These are phyloP conservation scores for Poeciliopsis occidentalis DNA, from an alignment of 2,113 vertebrate species.

Conservation along the genomic window DNA sequence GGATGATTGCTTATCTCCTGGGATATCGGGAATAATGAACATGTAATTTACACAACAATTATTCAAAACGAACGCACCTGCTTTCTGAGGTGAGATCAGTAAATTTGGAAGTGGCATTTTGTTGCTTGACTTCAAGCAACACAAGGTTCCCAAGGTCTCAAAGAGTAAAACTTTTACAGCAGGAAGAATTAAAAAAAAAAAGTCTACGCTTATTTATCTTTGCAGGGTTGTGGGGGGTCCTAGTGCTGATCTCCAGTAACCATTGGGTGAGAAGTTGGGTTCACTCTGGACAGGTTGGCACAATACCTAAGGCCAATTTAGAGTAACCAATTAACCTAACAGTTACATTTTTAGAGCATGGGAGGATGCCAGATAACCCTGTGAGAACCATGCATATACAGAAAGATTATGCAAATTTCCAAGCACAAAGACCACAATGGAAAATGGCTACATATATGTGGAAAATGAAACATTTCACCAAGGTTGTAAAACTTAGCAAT, in stretches of 20 bases:
- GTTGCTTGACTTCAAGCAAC: background rate
- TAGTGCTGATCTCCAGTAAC: background rate
- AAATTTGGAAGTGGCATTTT: background rate
- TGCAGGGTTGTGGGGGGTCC: too few species aligned
- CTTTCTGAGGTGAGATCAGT: slow-evolving; percentile 18
- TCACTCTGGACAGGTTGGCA: too few species aligned
- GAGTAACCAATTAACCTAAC: too few species aligned
- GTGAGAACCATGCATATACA: too few species aligned
- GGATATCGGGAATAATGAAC: slow-evolving; percentile 53
- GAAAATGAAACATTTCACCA: background rate
- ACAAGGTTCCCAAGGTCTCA: background rate
- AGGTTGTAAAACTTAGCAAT: background rate
- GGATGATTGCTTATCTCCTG: slow-evolving; percentile 55
- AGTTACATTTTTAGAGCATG: too few species aligned
- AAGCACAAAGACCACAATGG: too few species aligned
- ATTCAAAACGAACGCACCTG: slow-evolving; percentile 36
- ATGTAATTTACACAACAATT: slow-evolving; percentile 60
- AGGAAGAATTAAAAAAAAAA: background rate
- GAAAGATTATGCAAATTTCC: too few species aligned
- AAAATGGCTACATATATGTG: too few species aligned
- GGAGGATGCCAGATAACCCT: too few species aligned
- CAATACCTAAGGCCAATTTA: too few species aligned
- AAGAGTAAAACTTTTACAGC: background rate
- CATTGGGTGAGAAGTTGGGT: too few species aligned
- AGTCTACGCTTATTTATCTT: background rate